Percentiles rank a stretch among this genome's conserved stretches.
phyloP scores from a whole-genome alignment of 92 coral and sea anemone species.

The Heliopora coerulea region DNA sequence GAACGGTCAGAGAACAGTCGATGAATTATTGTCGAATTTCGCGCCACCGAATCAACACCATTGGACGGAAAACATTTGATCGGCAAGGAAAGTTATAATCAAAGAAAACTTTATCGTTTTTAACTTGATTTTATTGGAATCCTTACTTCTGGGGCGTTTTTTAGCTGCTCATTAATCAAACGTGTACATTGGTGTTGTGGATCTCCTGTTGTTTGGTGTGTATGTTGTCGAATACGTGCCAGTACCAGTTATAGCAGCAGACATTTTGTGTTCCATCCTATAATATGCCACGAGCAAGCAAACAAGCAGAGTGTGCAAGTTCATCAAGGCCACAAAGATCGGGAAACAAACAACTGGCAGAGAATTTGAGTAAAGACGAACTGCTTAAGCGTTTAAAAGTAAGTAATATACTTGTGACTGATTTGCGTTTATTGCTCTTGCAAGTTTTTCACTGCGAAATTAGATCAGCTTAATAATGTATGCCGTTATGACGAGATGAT shows the following conservation, averaged over 20 bases:
- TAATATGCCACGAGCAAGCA: slow-evolving; percentile 20
- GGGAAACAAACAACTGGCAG: slow-evolving; percentile 62
- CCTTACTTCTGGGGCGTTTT: neutral
- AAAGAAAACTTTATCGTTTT: no score
- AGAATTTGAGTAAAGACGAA: slow-evolving; percentile 75
- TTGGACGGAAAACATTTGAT: no score
- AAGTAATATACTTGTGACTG: neutral
- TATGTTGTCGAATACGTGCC: neutral
- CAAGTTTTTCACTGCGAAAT: neutral
- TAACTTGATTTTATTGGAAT: neutral
- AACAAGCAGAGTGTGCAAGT: slow-evolving; percentile 5
- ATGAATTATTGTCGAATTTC: slow-evolving; percentile 27
- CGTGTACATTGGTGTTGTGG: neutral
- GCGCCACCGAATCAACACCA: slow-evolving; percentile 27
- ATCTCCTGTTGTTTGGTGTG: neutral
- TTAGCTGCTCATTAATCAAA: neutral
- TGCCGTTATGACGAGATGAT: no score
- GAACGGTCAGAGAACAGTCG: slow-evolving; percentile 34
- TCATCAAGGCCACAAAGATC: slow-evolving; percentile 63
- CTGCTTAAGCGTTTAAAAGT: slow-evolving; percentile 76
- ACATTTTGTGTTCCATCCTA: slow-evolving; percentile 23
- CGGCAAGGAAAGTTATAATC: no score
- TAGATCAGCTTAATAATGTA: no score
- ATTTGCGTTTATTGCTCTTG: neutral
- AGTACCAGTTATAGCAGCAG: neutral